Evolutionary conservation across 2,888 invertebrate genomes (phyloP), one percentile per base, ranked within the genome.

Genomic region (Plutella xylostella): DNA sequence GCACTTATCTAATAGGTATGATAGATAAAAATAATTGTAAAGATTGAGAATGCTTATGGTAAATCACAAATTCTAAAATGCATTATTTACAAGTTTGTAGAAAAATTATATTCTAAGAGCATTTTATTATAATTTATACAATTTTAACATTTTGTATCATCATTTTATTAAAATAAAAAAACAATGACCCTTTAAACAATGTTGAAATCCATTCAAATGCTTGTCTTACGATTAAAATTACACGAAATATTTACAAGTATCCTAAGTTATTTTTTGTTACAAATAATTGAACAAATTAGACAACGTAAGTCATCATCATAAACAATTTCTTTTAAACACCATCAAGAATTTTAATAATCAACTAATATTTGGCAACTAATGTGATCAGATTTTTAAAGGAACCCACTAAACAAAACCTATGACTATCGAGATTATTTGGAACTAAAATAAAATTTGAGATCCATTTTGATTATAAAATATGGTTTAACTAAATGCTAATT

Each of bases 291-390:
- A 50, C 54, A 50, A 51, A 51, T 51, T 45, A 51, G 55, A 61
- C 49, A 52, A 45, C 51, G 48, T 46, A 51, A 30, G 11, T 49
- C 47, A 14, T 40, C 31, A 46, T 52, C 49, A 49, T 46, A 48
- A 45, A 45, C 47, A 48, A 53, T 48, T 54, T 53, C 42, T 33
- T 42, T 54, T 54, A 51, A 51, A 51, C 54, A 44, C 52, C 53
- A 50, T 52, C 25, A 51, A 43, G 42, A 34, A 38, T 48, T 44
- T 48, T 30, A 22, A 40, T 45, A 46, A 44, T 73, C 72, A 72
- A 70, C 76, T 82, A 80, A 80, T 83, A 78, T 82, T 83, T 82
- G 80, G 82, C 60, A 64, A 73, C 68, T 71, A 72, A 70, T 69
- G 57, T 55, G 71, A 68, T 59, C 51, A 54, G 64, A 63, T 58